These are phyloP conservation scores for Acanthopagrus latus DNA, from an alignment of 2,797 vertebrate genomes.

Conservation along the genomic window DNA sequence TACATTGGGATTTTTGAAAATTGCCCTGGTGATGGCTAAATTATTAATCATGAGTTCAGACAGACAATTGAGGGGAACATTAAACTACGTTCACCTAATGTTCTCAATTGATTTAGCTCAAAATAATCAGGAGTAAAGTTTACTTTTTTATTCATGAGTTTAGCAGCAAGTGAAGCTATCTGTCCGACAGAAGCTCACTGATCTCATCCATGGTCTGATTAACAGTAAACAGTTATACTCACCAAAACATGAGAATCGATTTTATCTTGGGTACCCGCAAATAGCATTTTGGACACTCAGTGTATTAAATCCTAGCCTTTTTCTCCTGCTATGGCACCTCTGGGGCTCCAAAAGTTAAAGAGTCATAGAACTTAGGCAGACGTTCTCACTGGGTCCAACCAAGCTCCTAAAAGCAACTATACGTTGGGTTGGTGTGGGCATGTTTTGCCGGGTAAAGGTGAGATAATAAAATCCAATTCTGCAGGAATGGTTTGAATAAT, in stretches of 20 bases:
- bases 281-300: too few species aligned
- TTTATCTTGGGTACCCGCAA: too few species aligned
- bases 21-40: slow-evolving; percentile 6
- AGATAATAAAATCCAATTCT: not conserved
- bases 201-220: too few species aligned
- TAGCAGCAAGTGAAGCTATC: too few species aligned
- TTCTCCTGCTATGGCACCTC: too few species aligned
- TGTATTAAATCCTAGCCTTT: too few species aligned
- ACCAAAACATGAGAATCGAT: too few species aligned
- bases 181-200: too few species aligned
- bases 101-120: slow-evolving; percentile 12
- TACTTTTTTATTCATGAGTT: too few species aligned
- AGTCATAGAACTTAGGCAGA: too few species aligned
- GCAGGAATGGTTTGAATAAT: not conserved
- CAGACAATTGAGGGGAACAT: not conserved
- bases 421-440: not conserved
- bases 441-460: not conserved
- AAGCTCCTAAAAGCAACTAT: not conserved
- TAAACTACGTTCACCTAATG: not conserved
- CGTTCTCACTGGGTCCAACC: not conserved
- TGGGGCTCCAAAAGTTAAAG: too few species aligned
- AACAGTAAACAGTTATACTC: too few species aligned
- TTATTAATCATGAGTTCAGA: slow-evolving; percentile 13
- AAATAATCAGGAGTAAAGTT: not conserved
- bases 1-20: not conserved